phyloP scores from a whole-genome alignment of 2,888 invertebrate species.

The Drosophila nr. medialis region DNA sequence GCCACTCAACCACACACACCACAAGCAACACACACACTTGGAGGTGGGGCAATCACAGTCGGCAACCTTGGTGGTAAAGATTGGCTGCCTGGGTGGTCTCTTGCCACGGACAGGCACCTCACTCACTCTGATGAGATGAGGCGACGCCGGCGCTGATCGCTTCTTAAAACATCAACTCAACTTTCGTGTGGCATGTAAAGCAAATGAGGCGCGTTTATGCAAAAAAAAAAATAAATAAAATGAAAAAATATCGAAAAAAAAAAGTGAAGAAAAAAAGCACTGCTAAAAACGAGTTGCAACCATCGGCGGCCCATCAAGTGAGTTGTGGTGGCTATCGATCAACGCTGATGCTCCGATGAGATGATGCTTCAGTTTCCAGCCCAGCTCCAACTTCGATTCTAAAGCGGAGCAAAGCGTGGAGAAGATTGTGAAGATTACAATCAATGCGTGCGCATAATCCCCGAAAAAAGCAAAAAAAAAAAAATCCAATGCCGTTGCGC shows the following conservation, averaged over 20 bases:
- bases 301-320: constrained; percentile 63
- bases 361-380: constrained; percentile 7
- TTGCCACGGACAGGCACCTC: constrained; percentile 11
- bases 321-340: constrained; percentile 78
- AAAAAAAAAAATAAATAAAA: constrained; percentile 48
- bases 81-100: constrained; percentile 63
- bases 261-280: constrained; percentile 15
- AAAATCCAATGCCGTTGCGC: constrained; percentile 14
- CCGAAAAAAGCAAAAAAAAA: not conserved
- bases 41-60: not conserved
- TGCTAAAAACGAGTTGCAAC: constrained; percentile 63
- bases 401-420: constrained; percentile 10
- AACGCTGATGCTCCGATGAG: constrained; percentile 38
- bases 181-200: constrained; percentile 69
- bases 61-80: constrained; percentile 70
- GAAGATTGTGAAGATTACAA: constrained; percentile 53
- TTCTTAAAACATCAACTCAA: constrained; percentile 69
- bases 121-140: constrained; percentile 35
- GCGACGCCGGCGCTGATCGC: constrained; percentile 62
- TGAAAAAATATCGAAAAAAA: constrained; percentile 18
- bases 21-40: not conserved
- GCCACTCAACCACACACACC: constrained; percentile 1
- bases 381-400: constrained; percentile 37
- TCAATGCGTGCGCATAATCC: constrained; percentile 62
- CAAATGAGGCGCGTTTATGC: constrained; percentile 78